Conservation (phyloP, 2,888 invertebrate species). For the Drosophila robusta region DNA sequence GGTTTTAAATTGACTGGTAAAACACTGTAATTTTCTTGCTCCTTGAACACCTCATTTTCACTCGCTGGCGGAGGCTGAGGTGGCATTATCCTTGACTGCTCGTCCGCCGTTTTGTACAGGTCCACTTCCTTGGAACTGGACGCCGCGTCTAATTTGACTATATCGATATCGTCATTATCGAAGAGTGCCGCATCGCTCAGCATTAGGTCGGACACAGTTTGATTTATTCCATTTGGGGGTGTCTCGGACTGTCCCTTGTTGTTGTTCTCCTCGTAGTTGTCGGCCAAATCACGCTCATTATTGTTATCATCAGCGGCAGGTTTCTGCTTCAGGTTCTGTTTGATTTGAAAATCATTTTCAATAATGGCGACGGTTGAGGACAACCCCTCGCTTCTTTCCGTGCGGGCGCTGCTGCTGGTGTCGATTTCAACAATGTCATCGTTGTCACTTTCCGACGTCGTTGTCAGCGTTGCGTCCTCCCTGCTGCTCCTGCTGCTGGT, state of each 20-base stretch:
- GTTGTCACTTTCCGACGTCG: slow-evolving; percentile 55
- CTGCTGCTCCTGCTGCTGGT: slow-evolving; percentile 32
- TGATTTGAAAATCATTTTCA: slow-evolving; percentile 82
- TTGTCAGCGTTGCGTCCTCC: slow-evolving; percentile 36
- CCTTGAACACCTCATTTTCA: slow-evolving; percentile 72
- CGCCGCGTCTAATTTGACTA: slow-evolving; percentile 80
- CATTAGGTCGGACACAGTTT: slow-evolving; percentile 79
- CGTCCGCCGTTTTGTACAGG: slow-evolving; percentile 78
- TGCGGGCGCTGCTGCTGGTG: slow-evolving; percentile 47
- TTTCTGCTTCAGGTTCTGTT: slow-evolving; percentile 49
- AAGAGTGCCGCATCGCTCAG: slow-evolving; percentile 80
- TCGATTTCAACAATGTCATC: slow-evolving; percentile 74
- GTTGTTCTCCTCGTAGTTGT: slow-evolving; percentile 68
- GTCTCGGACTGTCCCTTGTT: slow-evolving; percentile 1
- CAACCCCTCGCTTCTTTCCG: slow-evolving; percentile 17
- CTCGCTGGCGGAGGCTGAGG: slow-evolving; percentile 19
- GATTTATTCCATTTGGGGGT: slow-evolving; percentile 50
- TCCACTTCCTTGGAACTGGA: slow-evolving; percentile 72
- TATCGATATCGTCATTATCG: slow-evolving; percentile 80
- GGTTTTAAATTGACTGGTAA: slow-evolving; percentile 41
- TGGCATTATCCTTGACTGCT: slow-evolving; percentile 19
- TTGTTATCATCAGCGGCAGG: slow-evolving; percentile 72
- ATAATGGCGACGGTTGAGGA: slow-evolving; percentile 48
- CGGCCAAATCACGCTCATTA: slow-evolving; percentile 82
- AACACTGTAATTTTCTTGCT: slow-evolving; percentile 12